phyloP scores from a whole-genome alignment of 2,797 vertebrate species.

The Geotrypetes seraphini region DNA sequence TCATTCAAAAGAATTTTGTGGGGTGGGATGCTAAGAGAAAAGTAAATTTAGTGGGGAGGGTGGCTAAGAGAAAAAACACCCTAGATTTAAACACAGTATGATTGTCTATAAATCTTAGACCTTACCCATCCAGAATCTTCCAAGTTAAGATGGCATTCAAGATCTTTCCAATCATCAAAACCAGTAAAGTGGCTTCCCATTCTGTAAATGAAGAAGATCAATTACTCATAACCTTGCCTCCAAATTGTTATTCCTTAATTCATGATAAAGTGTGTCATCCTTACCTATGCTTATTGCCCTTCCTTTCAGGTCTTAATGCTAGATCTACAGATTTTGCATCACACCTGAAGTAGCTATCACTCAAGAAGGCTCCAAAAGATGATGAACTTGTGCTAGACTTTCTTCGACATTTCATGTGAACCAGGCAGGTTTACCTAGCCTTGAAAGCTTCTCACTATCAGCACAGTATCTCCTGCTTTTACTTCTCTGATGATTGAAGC shows the following conservation, averaged over 20 bases:
- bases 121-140: conserved; percentile 94
- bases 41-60: too few species aligned
- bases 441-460: conserved; percentile 86
- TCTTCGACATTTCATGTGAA: conserved; percentile 86
- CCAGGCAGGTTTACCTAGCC: conserved; percentile 82
- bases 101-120: conserved; percentile 57
- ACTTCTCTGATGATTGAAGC: conserved; percentile 79
- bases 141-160: conserved; percentile 80
- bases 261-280: conserved; percentile 75
- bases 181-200: conserved; percentile 80
- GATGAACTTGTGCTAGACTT: conserved; percentile 75
- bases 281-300: conserved; percentile 91
- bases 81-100: too few species aligned
- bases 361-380: conserved; percentile 79
- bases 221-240: conserved; percentile 90
- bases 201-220: conserved; percentile 97
- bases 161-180: conserved; percentile 80
- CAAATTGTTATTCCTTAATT: conserved; percentile 62
- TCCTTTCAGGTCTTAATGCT: conserved; percentile 85
- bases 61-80: too few species aligned
- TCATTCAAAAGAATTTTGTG: too few species aligned
- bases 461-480: conserved; percentile 82
- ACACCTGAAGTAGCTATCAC: conserved; percentile 83
- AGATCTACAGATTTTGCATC: conserved; percentile 72
- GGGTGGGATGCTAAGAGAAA: too few species aligned